phyloP scores from a whole-genome alignment of 1,140 invertebrate genomes.

The Apis laboriosa region DNA sequence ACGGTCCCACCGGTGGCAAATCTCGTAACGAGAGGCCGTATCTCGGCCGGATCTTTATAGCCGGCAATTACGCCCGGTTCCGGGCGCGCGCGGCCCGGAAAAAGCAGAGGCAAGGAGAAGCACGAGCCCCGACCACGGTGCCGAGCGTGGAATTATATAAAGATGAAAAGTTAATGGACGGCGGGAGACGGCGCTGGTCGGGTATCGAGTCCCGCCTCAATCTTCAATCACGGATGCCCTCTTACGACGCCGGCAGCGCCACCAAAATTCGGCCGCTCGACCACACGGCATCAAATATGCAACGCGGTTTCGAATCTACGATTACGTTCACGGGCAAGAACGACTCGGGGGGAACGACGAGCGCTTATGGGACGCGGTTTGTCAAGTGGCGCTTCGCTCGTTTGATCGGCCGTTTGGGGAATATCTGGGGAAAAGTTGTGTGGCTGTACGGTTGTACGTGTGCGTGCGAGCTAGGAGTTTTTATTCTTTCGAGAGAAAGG shows the following conservation, averaged over 20 bases:
- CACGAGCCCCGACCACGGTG: constrained; percentile 48
- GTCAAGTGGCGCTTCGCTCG: constrained; percentile 70
- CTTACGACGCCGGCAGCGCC: constrained; percentile 74
- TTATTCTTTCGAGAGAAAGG: too few relatives aligned
- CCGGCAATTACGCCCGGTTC: constrained; percentile 68
- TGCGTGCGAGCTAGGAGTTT: too few relatives aligned
- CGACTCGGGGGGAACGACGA: constrained; percentile 48
- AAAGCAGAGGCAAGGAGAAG: constrained; percentile 37
- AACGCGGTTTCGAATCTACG: constrained; percentile 78
- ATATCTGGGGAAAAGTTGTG: constrained; percentile 26
- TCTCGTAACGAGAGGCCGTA: constrained; percentile 65
- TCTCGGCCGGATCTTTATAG: constrained; percentile 70
- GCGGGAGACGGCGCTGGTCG: constrained; percentile 62
- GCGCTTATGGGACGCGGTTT: constrained; percentile 75
- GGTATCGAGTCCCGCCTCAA: constrained; percentile 71
- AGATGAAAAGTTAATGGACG: constrained; percentile 80
- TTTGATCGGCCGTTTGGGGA: neutral
- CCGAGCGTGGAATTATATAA: constrained; percentile 78
- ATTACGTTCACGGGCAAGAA: constrained; percentile 69
- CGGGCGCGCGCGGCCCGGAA: constrained; percentile 51
- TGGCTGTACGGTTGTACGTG: neutral
- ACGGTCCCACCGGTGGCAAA: constrained; percentile 66
- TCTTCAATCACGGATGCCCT: constrained; percentile 80
- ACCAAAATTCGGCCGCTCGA: constrained; percentile 79
- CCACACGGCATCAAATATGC: constrained; percentile 80